phyloP scores from a whole-genome alignment of 2,113 vertebrate species.

The Hippoglossus stenolepis region DNA sequence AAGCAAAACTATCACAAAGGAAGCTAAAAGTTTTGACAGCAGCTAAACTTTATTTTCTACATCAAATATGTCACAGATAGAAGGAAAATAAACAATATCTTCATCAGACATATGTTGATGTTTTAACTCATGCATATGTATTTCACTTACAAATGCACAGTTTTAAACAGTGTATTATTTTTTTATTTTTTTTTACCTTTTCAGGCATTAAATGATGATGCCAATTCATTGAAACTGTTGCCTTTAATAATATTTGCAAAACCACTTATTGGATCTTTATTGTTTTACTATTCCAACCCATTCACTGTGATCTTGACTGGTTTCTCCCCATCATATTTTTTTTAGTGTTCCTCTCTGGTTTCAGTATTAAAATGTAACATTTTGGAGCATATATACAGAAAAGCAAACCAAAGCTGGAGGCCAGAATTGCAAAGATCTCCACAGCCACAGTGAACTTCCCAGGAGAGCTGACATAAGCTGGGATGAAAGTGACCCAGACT shows the following conservation, averaged over 20 bases:
- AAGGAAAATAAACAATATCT: neutral
- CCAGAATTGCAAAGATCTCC: constrained; percentile 84
- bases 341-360: constrained; percentile 79
- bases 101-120: neutral
- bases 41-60: neutral
- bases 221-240: neutral
- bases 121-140: neutral
- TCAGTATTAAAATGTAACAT: constrained; percentile 80
- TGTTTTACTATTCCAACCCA: neutral
- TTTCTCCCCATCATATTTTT: constrained; percentile 76
- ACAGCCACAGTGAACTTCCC: constrained; percentile 84
- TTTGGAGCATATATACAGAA: constrained; percentile 82
- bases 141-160: neutral
- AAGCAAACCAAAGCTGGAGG: constrained; percentile 80
- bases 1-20: neutral
- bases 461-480: constrained; percentile 83
- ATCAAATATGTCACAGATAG: neutral
- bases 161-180: neutral
- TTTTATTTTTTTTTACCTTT: neutral
- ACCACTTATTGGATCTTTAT: neutral
- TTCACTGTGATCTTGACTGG: constrained; percentile 24
- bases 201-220: neutral
- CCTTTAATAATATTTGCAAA: neutral
- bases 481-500: constrained; percentile 83
- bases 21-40: neutral